Evolutionary conservation across 2,797 vertebrate species (phyloP), one percentile per base, ranked within the genome.

Genomic region (Eulemur coronatus): DNA sequence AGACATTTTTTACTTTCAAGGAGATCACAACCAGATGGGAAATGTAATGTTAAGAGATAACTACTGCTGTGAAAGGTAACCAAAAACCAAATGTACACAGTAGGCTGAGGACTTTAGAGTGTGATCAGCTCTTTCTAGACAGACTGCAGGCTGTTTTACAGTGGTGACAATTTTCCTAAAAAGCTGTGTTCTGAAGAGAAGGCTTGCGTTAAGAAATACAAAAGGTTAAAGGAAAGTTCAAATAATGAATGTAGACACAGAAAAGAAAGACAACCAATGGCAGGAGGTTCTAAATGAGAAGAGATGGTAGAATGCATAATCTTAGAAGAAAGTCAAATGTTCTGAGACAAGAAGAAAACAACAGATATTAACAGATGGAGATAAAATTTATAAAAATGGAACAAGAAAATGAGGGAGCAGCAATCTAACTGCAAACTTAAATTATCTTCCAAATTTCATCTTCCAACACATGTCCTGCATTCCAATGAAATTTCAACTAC

Each of bases 141-240:
- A 75, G 55, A 46, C 6, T 4, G 3, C 38, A 75, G 24, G 57
- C 3, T 70, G 5, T 81, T 91, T 35, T 75, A 10, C 10, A 93
- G 48, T 80, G 12, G 65, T 57, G n/a, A 93, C 26, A 95, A 50
- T 80, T 91, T 95, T 91, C 33, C 72, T 46, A 30, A 91, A 73
- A 80, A 70, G 12, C 20, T 79, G 33, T 82, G 24, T 79, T 91
- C 35, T 91, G 65, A 75, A 69, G 63, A 70, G 20, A 46, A 93
- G 18, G 41, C 22, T 38, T 67, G 63, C 76, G 63, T 57, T 72
- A 78, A 87, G 13, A 96, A 93, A 93, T 20, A 91, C 15, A 28
- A 11, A 73, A 89, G 15, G 28, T 89, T 78, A 85, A 91, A 79
- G 33, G 11, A 67, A 87, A 70, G 22, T 85, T 88, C 84, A 94